Evolutionary conservation across 2,888 invertebrate species (phyloP).

Genomic region (Drosophila neonasuta): DNA sequence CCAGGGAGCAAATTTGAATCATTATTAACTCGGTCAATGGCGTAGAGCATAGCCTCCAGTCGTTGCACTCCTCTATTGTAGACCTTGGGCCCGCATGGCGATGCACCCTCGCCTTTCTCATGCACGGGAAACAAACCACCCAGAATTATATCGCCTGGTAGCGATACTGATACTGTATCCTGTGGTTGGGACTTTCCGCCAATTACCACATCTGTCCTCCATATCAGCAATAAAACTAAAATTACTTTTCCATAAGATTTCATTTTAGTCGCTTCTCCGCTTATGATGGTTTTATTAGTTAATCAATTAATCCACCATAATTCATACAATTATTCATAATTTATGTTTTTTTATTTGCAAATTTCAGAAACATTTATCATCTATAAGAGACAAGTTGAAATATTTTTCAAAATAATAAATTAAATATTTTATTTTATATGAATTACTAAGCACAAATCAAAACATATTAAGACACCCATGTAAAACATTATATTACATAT

Average conservation of each 20-base stretch:
- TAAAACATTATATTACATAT: no score
- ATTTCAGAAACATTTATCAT: conserved; percentile 1
- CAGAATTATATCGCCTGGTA: conserved; percentile 85
- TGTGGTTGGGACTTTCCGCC: conserved; percentile 42
- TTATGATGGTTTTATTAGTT: background rate
- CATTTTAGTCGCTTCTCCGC: background rate
- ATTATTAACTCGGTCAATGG: conserved; percentile 86
- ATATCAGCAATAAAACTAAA: conserved; percentile 18
- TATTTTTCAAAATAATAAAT: no score
- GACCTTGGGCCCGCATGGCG: conserved; percentile 85
- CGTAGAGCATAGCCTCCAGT: conserved; percentile 87
- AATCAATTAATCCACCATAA: background rate
- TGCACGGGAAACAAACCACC: conserved; percentile 89
- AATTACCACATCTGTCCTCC: conserved; percentile 3
- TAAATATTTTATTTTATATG: no score
- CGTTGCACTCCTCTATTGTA: conserved; percentile 88
- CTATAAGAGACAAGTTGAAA: background rate
- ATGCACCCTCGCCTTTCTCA: conserved; percentile 83
- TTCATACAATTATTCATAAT: conserved; percentile 4
- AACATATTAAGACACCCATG: no score
- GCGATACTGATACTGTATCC: conserved; percentile 67
- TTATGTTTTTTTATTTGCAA: background rate
- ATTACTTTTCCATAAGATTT: conserved; percentile 6
- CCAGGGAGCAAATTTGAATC: conserved; percentile 85
- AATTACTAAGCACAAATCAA: no score